Base-by-base conservation (phyloP, 1,140 invertebrate species). In the Subanguina moxae region DNA sequence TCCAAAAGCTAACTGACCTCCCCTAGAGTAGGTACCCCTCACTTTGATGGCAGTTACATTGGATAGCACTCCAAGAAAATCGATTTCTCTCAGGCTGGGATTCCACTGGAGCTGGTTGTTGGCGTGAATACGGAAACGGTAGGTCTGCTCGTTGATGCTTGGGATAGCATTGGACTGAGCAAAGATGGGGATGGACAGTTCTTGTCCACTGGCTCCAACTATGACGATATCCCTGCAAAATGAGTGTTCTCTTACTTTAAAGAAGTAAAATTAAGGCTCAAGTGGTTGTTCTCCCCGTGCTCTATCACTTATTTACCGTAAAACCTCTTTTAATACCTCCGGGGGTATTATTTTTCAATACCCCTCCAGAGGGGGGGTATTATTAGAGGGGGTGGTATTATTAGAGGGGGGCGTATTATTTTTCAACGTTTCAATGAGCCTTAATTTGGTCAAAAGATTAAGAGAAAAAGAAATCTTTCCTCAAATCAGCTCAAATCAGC, bases 11-110 rank as follows among this genome's bases (percentile, higher is more conserved):
- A 25, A 74, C 64, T 65, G 80, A 88, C 89, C 86, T 86, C 86
- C 86, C 75, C 88, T 86, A 1, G 89, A 89, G 80, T 94, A 97
- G 0, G 91, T 94, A 38, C 89, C 93, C 43, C 92, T 87, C 65
- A 98, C 93, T 85, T 92, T 94, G 57, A 98, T 90, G 0, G 92
- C 88, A 0, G 93, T 96, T 25, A 98, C 78, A 83, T 97, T 95
- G 8, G 92, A 89, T 0, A 98, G 84, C 45, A 97, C 88, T 0
- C 90, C 90, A 81, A 96, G 91, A 78, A 95, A 97, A 38, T 91
- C 90, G 27, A 89, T 86, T 0, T 93, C 87, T 5, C 89, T 88
- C 0, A 96, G 85, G 7, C 88, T 87, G 0, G 94, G 94, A 70
- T 90, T 89, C 71, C 71, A 72, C 32, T 72, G 71, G 11, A 64